Evolutionary conservation across 2,888 invertebrate genomes (phyloP).

Genomic region (Eulithis prunata): DNA sequence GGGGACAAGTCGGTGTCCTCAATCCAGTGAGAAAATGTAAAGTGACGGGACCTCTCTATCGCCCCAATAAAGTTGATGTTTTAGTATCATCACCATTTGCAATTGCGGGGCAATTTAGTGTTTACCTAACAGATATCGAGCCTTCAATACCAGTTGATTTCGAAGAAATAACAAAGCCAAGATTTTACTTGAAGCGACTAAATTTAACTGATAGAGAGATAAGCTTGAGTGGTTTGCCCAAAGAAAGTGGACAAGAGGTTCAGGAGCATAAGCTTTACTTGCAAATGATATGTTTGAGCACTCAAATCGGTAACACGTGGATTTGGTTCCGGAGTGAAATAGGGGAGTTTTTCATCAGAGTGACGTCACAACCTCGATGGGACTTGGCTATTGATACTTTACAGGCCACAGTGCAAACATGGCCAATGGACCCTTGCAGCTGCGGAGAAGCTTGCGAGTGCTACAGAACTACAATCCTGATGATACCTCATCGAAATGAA

Average conservation of each 20-base stretch:
- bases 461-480: slow-evolving; percentile 66
- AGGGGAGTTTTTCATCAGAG: slow-evolving; percentile 73
- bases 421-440: slow-evolving; percentile 73
- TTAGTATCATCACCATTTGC: slow-evolving; percentile 67
- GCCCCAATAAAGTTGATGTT: slow-evolving; percentile 71
- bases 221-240: slow-evolving; percentile 57
- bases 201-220: slow-evolving; percentile 71
- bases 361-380: slow-evolving; percentile 73
- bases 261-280: slow-evolving; percentile 67
- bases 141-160: slow-evolving; percentile 64
- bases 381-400: slow-evolving; percentile 70
- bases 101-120: slow-evolving; percentile 49
- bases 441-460: slow-evolving; percentile 76
- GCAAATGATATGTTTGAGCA: slow-evolving; percentile 70
- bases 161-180: slow-evolving; percentile 51
- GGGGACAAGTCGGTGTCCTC: slow-evolving; percentile 61
- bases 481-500: slow-evolving; percentile 74
- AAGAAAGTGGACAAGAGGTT: slow-evolving; percentile 60
- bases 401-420: slow-evolving; percentile 59
- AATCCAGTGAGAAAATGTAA: slow-evolving; percentile 70
- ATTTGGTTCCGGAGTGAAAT: slow-evolving; percentile 72
- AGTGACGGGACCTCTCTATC: slow-evolving; percentile 71
- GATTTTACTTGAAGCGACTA: slow-evolving; percentile 65
- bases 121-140: slow-evolving; percentile 67
- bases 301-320: slow-evolving; percentile 68